Conservation (phyloP, 2,797 vertebrate genomes). For the Gephyroberyx darwinii region DNA sequence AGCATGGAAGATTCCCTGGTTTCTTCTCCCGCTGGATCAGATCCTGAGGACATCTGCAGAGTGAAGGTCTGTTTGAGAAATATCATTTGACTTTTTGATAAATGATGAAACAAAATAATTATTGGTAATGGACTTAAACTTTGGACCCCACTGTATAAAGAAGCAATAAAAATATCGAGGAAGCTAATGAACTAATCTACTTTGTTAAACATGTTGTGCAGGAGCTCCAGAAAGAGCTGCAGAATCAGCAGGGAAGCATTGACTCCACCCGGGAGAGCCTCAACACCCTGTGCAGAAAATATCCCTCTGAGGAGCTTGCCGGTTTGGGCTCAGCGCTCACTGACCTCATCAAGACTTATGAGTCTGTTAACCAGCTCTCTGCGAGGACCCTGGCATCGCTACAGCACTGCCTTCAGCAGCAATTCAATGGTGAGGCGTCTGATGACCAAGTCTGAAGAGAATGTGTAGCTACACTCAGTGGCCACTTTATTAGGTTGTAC, state of each 20-base stretch:
- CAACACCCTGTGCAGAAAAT: constrained; percentile 92
- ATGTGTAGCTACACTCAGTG: background rate
- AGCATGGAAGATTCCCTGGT: constrained; percentile 86
- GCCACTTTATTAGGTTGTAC: background rate
- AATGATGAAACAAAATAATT: no score
- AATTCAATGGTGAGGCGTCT: constrained; percentile 86
- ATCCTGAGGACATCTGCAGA: constrained; percentile 89
- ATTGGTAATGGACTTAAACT: no score
- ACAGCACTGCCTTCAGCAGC: constrained; percentile 90
- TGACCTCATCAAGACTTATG: constrained; percentile 90
- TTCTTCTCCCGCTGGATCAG: constrained; percentile 78
- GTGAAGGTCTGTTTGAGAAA: constrained; percentile 83
- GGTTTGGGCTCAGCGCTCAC: constrained; percentile 87
- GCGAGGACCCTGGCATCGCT: constrained; percentile 85
- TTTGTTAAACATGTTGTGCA: constrained; percentile 58
- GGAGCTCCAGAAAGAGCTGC: constrained; percentile 94
- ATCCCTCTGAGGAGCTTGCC: constrained; percentile 90
- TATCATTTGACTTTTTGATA: no score
- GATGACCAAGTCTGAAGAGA: background rate
- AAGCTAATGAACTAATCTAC: background rate
- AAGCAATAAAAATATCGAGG: background rate
- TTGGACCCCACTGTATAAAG: no score
- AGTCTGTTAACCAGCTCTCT: constrained; percentile 89
- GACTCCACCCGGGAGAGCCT: constrained; percentile 89
- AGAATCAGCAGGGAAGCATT: constrained; percentile 88